phyloP scores from a whole-genome alignment of 1,140 invertebrate species.

The Drosophila arizonae region DNA sequence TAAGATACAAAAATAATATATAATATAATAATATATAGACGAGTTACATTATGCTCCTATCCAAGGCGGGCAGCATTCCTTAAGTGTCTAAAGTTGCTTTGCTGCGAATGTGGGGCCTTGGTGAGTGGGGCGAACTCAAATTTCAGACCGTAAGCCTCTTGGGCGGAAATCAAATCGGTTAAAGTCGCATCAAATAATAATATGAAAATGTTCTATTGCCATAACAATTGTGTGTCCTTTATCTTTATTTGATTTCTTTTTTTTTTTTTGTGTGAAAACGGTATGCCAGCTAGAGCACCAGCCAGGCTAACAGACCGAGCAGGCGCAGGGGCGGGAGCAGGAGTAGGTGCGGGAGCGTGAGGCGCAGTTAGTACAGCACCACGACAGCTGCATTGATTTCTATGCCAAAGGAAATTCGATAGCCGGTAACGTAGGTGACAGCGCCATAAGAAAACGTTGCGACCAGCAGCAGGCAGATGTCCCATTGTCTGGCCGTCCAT shows the following conservation, averaged over 20 bases:
- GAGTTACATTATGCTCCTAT: too few species aligned
- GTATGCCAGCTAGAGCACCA: not conserved
- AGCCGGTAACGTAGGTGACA: constrained; percentile 40
- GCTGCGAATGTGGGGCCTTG: too few species aligned
- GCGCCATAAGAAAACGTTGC: constrained; percentile 23
- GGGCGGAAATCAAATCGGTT: constrained; percentile 1
- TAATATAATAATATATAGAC: too few species aligned
- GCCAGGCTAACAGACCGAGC: not conserved
- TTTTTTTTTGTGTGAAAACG: constrained; percentile 1
- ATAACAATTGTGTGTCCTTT: constrained; percentile 11
- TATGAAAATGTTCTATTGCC: constrained; percentile 9
- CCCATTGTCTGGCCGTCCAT: not conserved
- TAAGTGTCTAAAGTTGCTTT: too few species aligned
- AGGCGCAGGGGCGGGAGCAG: not conserved
- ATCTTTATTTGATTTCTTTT: not conserved
- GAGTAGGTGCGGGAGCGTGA: not conserved
- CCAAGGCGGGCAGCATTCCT: too few species aligned
- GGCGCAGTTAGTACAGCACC: not conserved
- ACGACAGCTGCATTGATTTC: constrained; percentile 39
- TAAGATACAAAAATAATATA: too few species aligned
- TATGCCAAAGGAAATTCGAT: constrained; percentile 40
- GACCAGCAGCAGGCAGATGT: not conserved
- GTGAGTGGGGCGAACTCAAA: not conserved
- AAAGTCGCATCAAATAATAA: constrained; percentile 8
- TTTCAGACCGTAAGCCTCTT: not conserved